Evolutionary conservation across 2,888 invertebrate species (phyloP), one percentile per base, ranked within the genome.

Genomic region (Hirtodrosophila alboralis): DNA sequence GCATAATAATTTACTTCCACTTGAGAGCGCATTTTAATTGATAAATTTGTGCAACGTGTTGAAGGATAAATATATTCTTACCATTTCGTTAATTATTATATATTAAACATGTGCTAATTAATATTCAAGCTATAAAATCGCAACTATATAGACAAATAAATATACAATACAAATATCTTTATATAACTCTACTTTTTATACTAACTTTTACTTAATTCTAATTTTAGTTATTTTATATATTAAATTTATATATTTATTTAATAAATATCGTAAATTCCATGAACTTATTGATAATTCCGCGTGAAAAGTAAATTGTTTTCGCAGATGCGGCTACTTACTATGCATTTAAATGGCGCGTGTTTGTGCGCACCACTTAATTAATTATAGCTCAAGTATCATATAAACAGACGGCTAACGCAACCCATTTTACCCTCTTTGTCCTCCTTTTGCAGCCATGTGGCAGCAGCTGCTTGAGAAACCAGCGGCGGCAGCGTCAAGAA

Each of bases 1-100:
- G 77, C 73, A 86, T 75, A 81, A 75, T 73, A 81, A 73, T 80
- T 75, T 64, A 21, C 61, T 59, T 66, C 71, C 70, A 67, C 73
- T 75, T 66, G 57, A 59, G 64, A 54, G 64, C 70, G 34, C 44
- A 52, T 38, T 61, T 56, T 68, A 69, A 64, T 71, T 74, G 52
- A 47, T 74, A 79, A 60, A 51, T 48, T 52, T 44, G 34, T 41
- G 13, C 43, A n/a, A n/a, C n/a, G n/a, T n/a, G n/a, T n/a, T n/a
- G n/a, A n/a, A n/a, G n/a, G n/a, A n/a, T n/a, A n/a, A n/a, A n/a
- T n/a, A n/a, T n/a, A n/a, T n/a, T n/a, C n/a, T n/a, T n/a, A n/a
- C n/a, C n/a, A n/a, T n/a, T n/a, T n/a, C n/a, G n/a, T n/a, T n/a
- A n/a, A n/a, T n/a, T n/a, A n/a, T n/a, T n/a, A n/a, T n/a, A n/a